These are phyloP conservation scores for Epirrhoe alternata DNA, from an alignment of 2,888 invertebrate species.

Conservation along the genomic window DNA sequence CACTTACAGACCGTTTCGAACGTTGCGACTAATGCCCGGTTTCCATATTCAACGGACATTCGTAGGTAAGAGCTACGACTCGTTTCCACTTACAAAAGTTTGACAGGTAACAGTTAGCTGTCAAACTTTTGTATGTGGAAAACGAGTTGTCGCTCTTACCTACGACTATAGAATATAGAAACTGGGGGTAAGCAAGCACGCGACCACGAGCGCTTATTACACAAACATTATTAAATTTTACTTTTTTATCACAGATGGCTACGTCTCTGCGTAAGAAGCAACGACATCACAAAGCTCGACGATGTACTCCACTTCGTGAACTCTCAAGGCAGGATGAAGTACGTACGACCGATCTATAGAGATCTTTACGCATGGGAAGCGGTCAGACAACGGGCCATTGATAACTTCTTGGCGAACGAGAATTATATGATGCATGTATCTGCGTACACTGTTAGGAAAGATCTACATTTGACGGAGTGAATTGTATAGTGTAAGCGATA, in stretches of 20 bases:
- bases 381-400: slow-evolving; percentile 87
- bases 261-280: slow-evolving; percentile 90
- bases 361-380: slow-evolving; percentile 93
- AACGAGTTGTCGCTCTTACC: too few species aligned
- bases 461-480: slow-evolving; percentile 85
- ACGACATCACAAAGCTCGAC: slow-evolving; percentile 87
- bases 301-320: slow-evolving; percentile 91
- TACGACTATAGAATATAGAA: too few species aligned
- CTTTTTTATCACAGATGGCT: slow-evolving; percentile 85
- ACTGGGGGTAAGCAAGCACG: too few species aligned
- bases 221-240: not conserved
- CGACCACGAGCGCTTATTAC: too few species aligned
- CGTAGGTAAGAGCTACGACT: too few species aligned
- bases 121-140: too few species aligned
- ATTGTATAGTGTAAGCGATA: slow-evolving; percentile 14
- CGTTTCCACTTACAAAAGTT: too few species aligned
- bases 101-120: too few species aligned
- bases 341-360: slow-evolving; percentile 93
- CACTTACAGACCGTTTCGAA: too few species aligned
- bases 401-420: slow-evolving; percentile 89
- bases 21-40: too few species aligned
- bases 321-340: slow-evolving; percentile 96
- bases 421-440: slow-evolving; percentile 94
- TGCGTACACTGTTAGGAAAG: slow-evolving; percentile 90
- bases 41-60: too few species aligned